These are phyloP conservation scores for Pseudomugil gertrudae DNA, from an alignment of 2,797 vertebrate species.

Conservation along the genomic window DNA sequence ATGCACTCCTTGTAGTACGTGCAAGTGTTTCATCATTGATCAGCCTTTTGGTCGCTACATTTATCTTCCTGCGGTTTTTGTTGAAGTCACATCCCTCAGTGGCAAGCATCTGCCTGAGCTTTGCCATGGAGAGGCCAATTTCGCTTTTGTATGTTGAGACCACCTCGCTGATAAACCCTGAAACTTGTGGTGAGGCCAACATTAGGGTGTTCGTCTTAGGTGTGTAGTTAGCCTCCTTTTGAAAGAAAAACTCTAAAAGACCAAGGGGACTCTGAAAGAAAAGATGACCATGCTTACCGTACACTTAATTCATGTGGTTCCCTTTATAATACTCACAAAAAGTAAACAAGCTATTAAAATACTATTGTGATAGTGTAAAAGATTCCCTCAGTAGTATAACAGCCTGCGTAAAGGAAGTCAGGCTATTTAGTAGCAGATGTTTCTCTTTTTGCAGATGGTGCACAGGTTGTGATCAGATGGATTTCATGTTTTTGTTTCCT, in stretches of 20 bases:
- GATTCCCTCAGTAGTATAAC: neutral
- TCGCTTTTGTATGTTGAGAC: constrained; percentile 44
- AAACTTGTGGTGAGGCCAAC: neutral
- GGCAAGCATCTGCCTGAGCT: constrained; percentile 57
- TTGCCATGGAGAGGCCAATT: constrained; percentile 55
- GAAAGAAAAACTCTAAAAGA: constrained; percentile 50
- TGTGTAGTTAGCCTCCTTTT: constrained; percentile 9
- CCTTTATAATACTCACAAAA: neutral
- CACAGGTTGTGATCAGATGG: neutral
- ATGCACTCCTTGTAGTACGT: constrained; percentile 15
- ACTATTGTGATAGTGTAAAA: neutral
- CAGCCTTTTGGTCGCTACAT: constrained; percentile 19
- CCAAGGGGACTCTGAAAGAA: constrained; percentile 45
- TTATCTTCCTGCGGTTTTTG: constrained; percentile 34
- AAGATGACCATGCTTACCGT: neutral
- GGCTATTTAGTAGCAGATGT: neutral
- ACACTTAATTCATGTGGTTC: neutral
- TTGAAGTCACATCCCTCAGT: constrained; percentile 39
- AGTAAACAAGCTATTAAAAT: neutral
- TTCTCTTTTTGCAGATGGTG: neutral
- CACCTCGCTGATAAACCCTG: constrained; percentile 38
- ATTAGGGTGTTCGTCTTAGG: neutral
- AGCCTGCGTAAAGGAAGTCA: neutral
- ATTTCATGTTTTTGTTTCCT: neutral
- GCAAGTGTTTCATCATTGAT: constrained; percentile 22